phyloP scores from a whole-genome alignment of 2,797 vertebrate species.

The Microchirus variegatus region DNA sequence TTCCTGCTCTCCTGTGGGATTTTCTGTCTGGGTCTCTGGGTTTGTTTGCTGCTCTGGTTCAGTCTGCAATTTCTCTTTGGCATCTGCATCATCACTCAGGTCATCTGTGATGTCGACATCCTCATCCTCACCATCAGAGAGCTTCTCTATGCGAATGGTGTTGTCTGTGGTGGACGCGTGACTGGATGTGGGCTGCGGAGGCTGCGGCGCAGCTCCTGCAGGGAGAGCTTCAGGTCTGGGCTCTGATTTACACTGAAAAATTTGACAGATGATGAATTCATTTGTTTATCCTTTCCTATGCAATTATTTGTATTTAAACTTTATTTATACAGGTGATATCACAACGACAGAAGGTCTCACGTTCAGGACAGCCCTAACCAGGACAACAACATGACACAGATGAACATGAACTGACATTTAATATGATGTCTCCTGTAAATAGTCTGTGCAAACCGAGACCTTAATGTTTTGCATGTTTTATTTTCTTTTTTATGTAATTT shows the following conservation, averaged over 20 bases:
- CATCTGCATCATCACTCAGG: constrained; percentile 69
- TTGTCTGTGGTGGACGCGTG: constrained; percentile 78
- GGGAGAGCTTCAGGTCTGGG: constrained; percentile 46
- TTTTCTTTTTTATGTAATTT: too few relatives aligned
- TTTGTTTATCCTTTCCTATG: not conserved
- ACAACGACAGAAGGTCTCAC: too few relatives aligned
- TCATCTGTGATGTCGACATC: constrained; percentile 97
- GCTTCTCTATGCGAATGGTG: constrained; percentile 90
- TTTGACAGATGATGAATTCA: not conserved
- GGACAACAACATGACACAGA: too few relatives aligned
- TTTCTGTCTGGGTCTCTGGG: not conserved
- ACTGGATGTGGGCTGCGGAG: constrained; percentile 40
- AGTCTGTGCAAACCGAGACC: too few relatives aligned
- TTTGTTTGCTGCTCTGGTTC: constrained; percentile 12
- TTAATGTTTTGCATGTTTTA: too few relatives aligned
- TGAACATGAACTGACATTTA: too few relatives aligned
- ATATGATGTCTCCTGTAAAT: too few relatives aligned
- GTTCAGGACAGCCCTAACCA: too few relatives aligned
- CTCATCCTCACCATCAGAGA: constrained; percentile 94
- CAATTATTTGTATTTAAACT: too few relatives aligned
- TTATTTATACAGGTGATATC: too few relatives aligned
- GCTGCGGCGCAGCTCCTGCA: constrained; percentile 22
- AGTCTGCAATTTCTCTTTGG: constrained; percentile 19
- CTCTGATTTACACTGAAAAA: constrained; percentile 68
- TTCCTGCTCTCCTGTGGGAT: constrained; percentile 1